phyloP scores from a whole-genome alignment of 2,797 vertebrate genomes.

The Euphonia xanthogaster region DNA sequence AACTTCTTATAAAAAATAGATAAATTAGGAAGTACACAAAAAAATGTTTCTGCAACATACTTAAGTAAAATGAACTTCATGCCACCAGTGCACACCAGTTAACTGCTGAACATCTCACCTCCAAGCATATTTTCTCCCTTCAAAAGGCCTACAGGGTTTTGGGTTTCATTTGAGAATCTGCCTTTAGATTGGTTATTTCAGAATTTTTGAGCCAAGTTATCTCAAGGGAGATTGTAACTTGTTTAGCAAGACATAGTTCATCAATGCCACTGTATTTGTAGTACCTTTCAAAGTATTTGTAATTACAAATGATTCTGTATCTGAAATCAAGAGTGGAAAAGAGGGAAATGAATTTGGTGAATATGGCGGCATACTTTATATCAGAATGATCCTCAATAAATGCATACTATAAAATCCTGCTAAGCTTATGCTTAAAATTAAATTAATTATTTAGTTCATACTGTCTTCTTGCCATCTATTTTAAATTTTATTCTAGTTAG shows the following conservation, averaged over 20 bases:
- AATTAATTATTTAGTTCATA: background rate
- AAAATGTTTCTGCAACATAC: background rate
- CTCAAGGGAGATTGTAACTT: background rate
- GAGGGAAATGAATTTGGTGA: fast-evolving
- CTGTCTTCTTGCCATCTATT: background rate
- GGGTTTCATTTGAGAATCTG: background rate
- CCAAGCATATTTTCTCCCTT: background rate
- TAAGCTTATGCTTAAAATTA: background rate
- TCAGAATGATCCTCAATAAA: background rate
- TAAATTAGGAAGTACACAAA: background rate
- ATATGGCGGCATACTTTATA: background rate
- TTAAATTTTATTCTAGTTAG: background rate
- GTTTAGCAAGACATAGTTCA: background rate
- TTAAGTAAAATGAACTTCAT: background rate
- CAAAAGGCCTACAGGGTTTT: background rate
- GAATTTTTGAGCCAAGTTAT: background rate
- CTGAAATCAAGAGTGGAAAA: background rate
- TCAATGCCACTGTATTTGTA: background rate
- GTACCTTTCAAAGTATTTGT: background rate
- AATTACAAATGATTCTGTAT: background rate
- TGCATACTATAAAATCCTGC: background rate
- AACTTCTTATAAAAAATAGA: background rate
- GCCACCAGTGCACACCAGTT: background rate
- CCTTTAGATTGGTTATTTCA: background rate
- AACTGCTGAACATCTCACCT: background rate